phyloP scores from a whole-genome alignment of 2,797 vertebrate species.

The Petrocephalus sullivani region DNA sequence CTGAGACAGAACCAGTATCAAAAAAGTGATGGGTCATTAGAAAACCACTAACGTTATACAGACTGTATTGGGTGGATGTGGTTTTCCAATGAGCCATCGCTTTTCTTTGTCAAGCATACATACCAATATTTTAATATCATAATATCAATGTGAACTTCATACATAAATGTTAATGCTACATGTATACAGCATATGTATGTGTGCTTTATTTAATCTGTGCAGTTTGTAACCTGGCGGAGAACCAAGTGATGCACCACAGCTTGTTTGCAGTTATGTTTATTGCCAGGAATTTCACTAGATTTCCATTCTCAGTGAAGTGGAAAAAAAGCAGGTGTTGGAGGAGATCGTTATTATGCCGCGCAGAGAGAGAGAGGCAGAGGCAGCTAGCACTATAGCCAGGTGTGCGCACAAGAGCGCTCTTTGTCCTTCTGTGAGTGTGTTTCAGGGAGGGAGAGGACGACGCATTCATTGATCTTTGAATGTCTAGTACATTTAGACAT shows the following conservation, averaged over 20 bases:
- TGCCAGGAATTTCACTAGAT: constrained; percentile 20
- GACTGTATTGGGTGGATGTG: too few relatives aligned
- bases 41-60: neutral
- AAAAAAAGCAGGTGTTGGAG: constrained; percentile 26
- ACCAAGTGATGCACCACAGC: neutral
- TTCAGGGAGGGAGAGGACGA: constrained; percentile 11
- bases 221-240: neutral
- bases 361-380: constrained; percentile 19
- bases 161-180: neutral
- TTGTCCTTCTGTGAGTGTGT: neutral
- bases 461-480: constrained; percentile 24
- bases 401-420: neutral
- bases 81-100: too few relatives aligned
- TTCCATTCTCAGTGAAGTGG: constrained; percentile 25
- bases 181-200: neutral
- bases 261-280: constrained; percentile 20
- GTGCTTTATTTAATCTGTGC: neutral
- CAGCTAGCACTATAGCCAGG: constrained; percentile 15
- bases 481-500: constrained; percentile 13
- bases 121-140: neutral
- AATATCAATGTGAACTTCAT: neutral
- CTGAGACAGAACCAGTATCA: neutral
- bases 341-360: constrained; percentile 20
- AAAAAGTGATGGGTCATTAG: neutral
- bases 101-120: neutral